phyloP scores from a whole-genome alignment of 2,113 vertebrate species.

The Hirundichthys speculiger region DNA sequence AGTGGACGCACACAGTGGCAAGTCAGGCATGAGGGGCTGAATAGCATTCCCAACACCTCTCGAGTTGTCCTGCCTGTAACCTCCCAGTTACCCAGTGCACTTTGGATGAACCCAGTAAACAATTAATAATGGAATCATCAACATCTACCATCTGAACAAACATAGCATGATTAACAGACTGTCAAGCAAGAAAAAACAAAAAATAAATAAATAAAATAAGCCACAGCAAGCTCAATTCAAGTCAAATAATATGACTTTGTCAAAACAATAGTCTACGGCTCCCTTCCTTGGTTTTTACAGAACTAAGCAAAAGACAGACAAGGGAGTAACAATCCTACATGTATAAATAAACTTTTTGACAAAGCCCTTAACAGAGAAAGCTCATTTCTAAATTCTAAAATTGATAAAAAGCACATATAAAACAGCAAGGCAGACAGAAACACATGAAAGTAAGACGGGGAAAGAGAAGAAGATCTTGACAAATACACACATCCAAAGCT shows the following conservation, averaged over 20 bases:
- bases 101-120: slow-evolving; percentile 72
- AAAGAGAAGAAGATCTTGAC: slow-evolving; percentile 46
- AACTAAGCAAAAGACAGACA: slow-evolving; percentile 26
- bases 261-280: slow-evolving; percentile 18
- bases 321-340: not conserved
- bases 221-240: not conserved
- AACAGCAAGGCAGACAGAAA: slow-evolving; percentile 34
- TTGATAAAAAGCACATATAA: slow-evolving; percentile 38
- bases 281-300: slow-evolving; percentile 1
- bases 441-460: slow-evolving; percentile 23
- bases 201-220: slow-evolving; percentile 24
- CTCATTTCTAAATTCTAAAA: no score
- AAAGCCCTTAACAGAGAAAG: not conserved
- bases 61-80: slow-evolving; percentile 65
- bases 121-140: slow-evolving; percentile 81
- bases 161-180: slow-evolving; percentile 26
- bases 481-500: slow-evolving; percentile 59
- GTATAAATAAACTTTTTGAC: slow-evolving; percentile 45
- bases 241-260: slow-evolving; percentile 35
- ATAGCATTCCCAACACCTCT: slow-evolving; percentile 69
- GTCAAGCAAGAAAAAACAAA: slow-evolving; percentile 8
- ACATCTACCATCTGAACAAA: slow-evolving; percentile 49
- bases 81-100: slow-evolving; percentile 77
- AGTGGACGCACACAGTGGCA: slow-evolving; percentile 26
- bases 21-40: slow-evolving; percentile 59